Percentiles rank a stretch among this genome's conserved stretches.
Evolutionary conservation across 2,888 invertebrate genomes (phyloP).

Genomic region (Heliconius cydno): DNA sequence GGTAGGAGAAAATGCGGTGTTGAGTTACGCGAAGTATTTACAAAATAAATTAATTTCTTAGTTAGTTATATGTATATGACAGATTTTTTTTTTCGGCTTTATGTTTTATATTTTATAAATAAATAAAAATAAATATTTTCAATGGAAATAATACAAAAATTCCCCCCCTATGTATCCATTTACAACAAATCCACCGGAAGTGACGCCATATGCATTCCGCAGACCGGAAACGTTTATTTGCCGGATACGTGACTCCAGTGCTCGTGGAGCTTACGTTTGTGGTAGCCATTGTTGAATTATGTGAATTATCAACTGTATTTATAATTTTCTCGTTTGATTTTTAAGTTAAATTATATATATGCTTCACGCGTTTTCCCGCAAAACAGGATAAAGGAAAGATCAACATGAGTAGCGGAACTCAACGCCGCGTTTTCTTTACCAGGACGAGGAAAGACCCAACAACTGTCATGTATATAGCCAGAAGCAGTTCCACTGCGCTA

Average conservation of each 20-base stretch:
- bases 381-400: too few relatives aligned
- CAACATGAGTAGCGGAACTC: not conserved
- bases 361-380: not conserved
- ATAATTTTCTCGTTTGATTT: conserved; percentile 5
- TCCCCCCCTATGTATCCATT: conserved; percentile 31
- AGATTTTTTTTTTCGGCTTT: too few relatives aligned
- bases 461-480: too few relatives aligned
- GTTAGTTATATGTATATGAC: too few relatives aligned
- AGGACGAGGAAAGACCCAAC: too few relatives aligned
- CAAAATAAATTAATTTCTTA: too few relatives aligned
- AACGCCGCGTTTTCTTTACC: not conserved
- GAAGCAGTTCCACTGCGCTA: too few relatives aligned
- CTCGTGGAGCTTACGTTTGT: conserved; percentile 27
- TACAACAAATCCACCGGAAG: conserved; percentile 39
- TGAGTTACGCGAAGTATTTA: too few relatives aligned
- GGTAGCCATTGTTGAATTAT: conserved; percentile 22
- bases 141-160: conserved; percentile 10
- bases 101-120: too few relatives aligned
- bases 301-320: conserved; percentile 5
- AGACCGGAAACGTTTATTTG: conserved; percentile 46
- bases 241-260: conserved; percentile 42
- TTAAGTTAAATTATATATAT: not conserved
- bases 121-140: conserved; percentile 18
- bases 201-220: conserved; percentile 44
- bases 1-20: too few relatives aligned